Conservation (phyloP, 35 echinoderm and acorn worm genomes). For the Eucidaris tribuloides region DNA sequence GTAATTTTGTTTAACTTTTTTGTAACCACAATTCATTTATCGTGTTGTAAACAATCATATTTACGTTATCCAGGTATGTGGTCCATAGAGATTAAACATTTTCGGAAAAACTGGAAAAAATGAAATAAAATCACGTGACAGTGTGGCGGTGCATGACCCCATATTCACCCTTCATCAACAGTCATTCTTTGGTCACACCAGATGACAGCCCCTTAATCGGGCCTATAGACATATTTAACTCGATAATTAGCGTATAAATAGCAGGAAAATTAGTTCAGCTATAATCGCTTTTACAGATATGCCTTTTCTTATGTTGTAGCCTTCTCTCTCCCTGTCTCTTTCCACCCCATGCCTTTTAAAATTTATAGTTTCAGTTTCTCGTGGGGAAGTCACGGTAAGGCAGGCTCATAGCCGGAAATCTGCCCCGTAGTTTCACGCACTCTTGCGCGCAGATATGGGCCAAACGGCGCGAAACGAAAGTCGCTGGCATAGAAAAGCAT, state of each 20-base stretch:
- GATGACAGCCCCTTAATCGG: too few species aligned
- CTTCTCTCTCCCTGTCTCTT: background rate
- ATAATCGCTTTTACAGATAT: conserved; percentile 15
- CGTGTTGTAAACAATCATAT: too few species aligned
- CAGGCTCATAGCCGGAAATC: conserved; percentile 25
- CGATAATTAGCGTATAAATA: conserved; percentile 34
- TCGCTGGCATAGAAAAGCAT: conserved; percentile 24
- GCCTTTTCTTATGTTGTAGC: background rate
- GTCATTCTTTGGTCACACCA: too few species aligned
- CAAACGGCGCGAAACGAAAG: conserved; percentile 16
- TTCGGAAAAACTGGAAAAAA: too few species aligned
- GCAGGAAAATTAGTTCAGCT: conserved; percentile 13
- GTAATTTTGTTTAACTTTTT: too few species aligned
- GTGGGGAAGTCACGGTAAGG: conserved; percentile 13
- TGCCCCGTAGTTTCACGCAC: conserved; percentile 27
- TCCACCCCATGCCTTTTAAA: conserved; percentile 26
- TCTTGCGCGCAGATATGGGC: conserved; percentile 26
- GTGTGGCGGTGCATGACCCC: too few species aligned
- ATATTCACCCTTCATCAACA: too few species aligned
- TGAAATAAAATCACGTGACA: too few species aligned
- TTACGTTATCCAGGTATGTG: too few species aligned
- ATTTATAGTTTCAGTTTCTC: conserved; percentile 15
- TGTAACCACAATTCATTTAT: too few species aligned
- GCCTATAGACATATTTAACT: conserved; percentile 19
- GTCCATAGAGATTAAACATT: too few species aligned